Percentiles rank a stretch among this genome's conserved stretches.
Conservation (phyloP, 2,888 invertebrate genomes). For the Dioctria linearis region DNA sequence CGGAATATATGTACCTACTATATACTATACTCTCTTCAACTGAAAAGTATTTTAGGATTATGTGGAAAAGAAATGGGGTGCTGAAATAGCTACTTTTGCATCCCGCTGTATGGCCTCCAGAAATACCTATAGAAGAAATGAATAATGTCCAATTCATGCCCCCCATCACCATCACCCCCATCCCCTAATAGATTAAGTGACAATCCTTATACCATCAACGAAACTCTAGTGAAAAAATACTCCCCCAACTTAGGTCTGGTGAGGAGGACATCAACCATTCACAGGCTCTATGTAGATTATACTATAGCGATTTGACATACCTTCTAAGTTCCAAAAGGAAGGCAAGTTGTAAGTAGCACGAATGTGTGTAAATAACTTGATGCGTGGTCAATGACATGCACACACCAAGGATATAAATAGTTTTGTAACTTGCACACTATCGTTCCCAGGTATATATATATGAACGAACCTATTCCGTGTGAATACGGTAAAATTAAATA, state of each 20-base stretch:
- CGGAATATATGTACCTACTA: neutral
- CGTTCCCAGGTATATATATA: slow-evolving; percentile 31
- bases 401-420: slow-evolving; percentile 20
- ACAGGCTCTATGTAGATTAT: neutral
- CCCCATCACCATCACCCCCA: too few species aligned
- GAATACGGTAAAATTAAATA: slow-evolving; percentile 9
- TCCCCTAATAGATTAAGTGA: slow-evolving; percentile 21
- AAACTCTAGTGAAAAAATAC: neutral
- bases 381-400: slow-evolving; percentile 45
- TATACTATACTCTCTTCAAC: slow-evolving; percentile 25
- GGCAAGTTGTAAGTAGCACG: neutral
- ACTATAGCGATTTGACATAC: neutral
- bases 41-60: slow-evolving; percentile 50
- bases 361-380: slow-evolving; percentile 4
- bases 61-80: slow-evolving; percentile 37
- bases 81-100: slow-evolving; percentile 7
- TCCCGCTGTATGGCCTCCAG: neutral
- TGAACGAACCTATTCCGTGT: neutral
- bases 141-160: neutral
- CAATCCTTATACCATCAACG: neutral
- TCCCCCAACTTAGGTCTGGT: neutral
- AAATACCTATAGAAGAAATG: neutral
- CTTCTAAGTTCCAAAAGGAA: neutral
- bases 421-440: neutral
- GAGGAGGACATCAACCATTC: neutral